Conservation (phyloP, 2,888 invertebrate genomes). For the Drosophila conformis region DNA sequence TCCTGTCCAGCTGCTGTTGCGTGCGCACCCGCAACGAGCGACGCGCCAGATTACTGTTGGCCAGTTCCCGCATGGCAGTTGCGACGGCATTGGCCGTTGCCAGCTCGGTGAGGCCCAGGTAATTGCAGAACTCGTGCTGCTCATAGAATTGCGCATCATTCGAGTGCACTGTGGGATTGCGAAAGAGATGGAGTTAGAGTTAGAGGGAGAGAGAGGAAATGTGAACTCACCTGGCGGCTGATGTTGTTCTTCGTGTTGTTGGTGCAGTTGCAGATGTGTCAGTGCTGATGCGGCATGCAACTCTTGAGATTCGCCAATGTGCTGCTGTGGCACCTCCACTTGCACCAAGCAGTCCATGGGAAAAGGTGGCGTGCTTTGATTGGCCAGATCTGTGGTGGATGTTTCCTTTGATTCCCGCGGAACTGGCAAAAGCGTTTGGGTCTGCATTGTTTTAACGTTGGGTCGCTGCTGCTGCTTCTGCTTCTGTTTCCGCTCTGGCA, state of each 20-base stretch:
- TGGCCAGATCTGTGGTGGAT: constrained; percentile 59
- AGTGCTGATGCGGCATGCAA: not conserved
- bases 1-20: constrained; percentile 75
- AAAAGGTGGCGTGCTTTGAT: not conserved
- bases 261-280: not conserved
- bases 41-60: constrained; percentile 75
- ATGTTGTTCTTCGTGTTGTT: not conserved
- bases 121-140: constrained; percentile 84
- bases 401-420: constrained; percentile 47
- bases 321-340: not conserved
- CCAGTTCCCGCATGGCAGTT: constrained; percentile 77
- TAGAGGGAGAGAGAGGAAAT: not conserved
- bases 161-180: constrained; percentile 15
- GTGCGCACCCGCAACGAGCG: constrained; percentile 81
- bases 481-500: constrained; percentile 29
- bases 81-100: constrained; percentile 83
- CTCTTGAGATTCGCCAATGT: not conserved
- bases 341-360: not conserved
- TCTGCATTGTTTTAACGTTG: constrained; percentile 29
- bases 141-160: constrained; percentile 64
- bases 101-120: constrained; percentile 82
- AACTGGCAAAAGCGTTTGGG: constrained; percentile 32
- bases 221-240: constrained; percentile 4
- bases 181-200: not conserved
- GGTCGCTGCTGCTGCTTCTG: not conserved